phyloP scores from a whole-genome alignment of 2,888 invertebrate species.

The Dendrolimus pini region DNA sequence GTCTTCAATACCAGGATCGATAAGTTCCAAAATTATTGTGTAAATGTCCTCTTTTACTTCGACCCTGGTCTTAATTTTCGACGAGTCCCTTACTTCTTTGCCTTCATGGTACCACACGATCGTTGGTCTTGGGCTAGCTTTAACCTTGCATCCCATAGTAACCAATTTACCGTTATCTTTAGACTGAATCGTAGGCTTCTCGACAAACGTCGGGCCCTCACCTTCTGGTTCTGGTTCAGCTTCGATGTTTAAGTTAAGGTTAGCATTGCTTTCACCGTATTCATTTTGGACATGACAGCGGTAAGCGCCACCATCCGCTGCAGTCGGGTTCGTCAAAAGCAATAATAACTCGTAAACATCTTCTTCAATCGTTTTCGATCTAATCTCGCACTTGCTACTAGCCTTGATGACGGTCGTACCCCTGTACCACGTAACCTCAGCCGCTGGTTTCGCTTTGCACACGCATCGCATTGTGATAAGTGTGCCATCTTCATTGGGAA shows the following conservation, averaged over 20 bases:
- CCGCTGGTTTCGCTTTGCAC: slow-evolving; percentile 96
- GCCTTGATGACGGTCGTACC: slow-evolving; percentile 91
- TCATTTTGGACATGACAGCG: slow-evolving; percentile 97
- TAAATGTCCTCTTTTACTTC: slow-evolving; percentile 88
- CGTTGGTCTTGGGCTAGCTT: slow-evolving; percentile 69
- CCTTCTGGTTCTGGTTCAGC: slow-evolving; percentile 96
- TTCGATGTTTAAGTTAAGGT: slow-evolving; percentile 97
- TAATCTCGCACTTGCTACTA: slow-evolving; percentile 89
- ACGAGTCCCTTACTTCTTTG: slow-evolving; percentile 84
- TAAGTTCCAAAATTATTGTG: slow-evolving; percentile 90
- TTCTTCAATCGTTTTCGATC: slow-evolving; percentile 84
- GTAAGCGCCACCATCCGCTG: slow-evolving; percentile 76
- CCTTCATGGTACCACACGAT: slow-evolving; percentile 73
- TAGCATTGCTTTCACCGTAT: slow-evolving; percentile 97
- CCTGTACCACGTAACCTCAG: slow-evolving; percentile 96
- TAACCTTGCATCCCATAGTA: slow-evolving; percentile 69
- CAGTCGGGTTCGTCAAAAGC: slow-evolving; percentile 68
- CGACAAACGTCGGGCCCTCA: slow-evolving; percentile 95
- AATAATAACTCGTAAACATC: slow-evolving; percentile 92
- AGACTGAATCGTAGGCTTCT: slow-evolving; percentile 92
- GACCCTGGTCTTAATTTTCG: slow-evolving; percentile 87
- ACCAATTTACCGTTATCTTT: slow-evolving; percentile 76
- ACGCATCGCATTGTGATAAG: slow-evolving; percentile 98
- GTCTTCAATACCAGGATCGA: slow-evolving; percentile 95
- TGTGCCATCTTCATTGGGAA: slow-evolving; percentile 98